Conservation (phyloP, 2,113 vertebrate species). For the Leucoraja erinaceus region DNA sequence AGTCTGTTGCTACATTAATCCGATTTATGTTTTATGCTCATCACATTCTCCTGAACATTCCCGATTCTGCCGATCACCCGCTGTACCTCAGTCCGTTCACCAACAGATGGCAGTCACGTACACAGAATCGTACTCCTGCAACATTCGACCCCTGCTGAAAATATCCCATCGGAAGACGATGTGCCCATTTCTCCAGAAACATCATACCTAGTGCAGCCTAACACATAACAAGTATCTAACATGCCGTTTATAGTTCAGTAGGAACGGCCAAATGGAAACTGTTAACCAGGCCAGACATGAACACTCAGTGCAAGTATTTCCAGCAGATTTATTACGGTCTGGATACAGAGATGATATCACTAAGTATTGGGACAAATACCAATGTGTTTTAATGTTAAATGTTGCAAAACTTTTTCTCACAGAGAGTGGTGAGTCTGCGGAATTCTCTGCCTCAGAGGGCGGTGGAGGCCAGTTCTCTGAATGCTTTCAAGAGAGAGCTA, state of each 20-base stretch:
- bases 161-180: too few relatives aligned
- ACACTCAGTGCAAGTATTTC: background rate
- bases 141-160: background rate
- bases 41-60: too few relatives aligned
- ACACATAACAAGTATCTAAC: background rate
- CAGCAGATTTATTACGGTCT: background rate
- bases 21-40: too few relatives aligned
- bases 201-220: background rate
- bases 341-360: background rate
- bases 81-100: background rate
- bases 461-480: too few relatives aligned
- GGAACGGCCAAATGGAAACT: background rate
- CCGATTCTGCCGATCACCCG: too few relatives aligned
- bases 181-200: background rate
- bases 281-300: background rate
- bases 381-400: background rate
- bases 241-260: conserved; percentile 14
- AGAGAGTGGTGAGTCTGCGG: too few relatives aligned
- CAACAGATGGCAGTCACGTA: conserved; percentile 17
- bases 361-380: background rate
- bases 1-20: too few relatives aligned
- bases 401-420: background rate
- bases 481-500: too few relatives aligned
- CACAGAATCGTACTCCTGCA: too few relatives aligned
- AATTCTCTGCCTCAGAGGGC: too few relatives aligned